Percentiles rank a stretch among this genome's conserved stretches.
phyloP scores from a whole-genome alignment of 2,113 vertebrate genomes.

The Montifringilla adamsi region DNA sequence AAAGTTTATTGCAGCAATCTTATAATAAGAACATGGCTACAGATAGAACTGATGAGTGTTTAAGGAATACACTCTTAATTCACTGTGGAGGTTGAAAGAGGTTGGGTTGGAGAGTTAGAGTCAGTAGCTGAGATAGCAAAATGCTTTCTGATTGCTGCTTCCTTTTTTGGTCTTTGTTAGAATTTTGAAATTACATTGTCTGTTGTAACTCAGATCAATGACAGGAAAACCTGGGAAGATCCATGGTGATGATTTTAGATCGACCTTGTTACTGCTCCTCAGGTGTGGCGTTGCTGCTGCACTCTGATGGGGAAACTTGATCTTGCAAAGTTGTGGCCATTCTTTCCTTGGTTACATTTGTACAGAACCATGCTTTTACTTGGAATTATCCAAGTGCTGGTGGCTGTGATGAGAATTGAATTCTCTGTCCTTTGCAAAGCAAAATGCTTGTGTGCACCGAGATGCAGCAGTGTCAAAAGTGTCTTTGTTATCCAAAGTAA shows the following conservation, averaged over 20 bases:
- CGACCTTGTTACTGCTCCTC: neutral
- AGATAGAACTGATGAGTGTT: neutral
- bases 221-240: neutral
- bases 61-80: neutral
- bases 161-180: neutral
- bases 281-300: neutral
- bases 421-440: neutral
- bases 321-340: neutral
- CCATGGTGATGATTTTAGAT: neutral
- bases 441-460: neutral
- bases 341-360: neutral
- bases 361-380: rapidly evolving
- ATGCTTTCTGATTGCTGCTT: neutral
- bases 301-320: neutral
- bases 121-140: neutral
- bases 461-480: neutral
- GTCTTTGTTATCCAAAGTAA: neutral
- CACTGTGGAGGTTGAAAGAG: neutral
- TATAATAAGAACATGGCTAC: neutral
- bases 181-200: neutral
- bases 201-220: neutral
- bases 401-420: neutral
- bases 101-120: neutral
- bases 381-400: neutral
- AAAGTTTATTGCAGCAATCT: neutral